Conservation (phyloP, 2,797 vertebrate genomes). For the Prionace glauca region DNA sequence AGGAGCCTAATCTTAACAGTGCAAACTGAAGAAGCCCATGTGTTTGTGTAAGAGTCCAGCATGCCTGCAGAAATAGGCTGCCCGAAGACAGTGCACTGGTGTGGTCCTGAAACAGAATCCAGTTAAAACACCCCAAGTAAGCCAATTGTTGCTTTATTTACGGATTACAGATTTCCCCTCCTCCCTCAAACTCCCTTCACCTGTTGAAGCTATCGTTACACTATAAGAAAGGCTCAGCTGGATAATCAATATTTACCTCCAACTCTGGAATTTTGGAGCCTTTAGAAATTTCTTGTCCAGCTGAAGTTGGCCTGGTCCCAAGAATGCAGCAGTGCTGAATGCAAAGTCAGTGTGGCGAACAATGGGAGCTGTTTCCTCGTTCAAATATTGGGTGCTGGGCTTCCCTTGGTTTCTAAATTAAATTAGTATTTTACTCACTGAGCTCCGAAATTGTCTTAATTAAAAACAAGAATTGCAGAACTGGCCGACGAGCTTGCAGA, state of each 20-base stretch:
- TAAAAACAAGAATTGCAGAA: background rate
- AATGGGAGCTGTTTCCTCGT: constrained; percentile 10
- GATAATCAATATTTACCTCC: constrained; percentile 19
- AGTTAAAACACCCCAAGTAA: background rate
- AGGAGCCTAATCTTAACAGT: background rate
- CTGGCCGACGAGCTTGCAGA: background rate
- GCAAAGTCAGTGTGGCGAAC: background rate
- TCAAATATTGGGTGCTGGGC: constrained; percentile 18
- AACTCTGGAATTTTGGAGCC: background rate
- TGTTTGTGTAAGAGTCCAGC: background rate
- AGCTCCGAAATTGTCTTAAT: background rate
- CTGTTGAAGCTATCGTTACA: background rate
- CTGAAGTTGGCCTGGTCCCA: background rate
- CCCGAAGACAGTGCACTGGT: background rate
- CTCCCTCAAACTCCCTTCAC: background rate
- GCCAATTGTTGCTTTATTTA: background rate
- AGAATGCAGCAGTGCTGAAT: constrained; percentile 15
- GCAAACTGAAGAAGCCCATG: background rate
- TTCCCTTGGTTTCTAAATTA: constrained; percentile 23
- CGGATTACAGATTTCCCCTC: background rate
- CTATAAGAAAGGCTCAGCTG: constrained; percentile 4
- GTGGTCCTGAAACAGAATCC: constrained; percentile 21
- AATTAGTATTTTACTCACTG: background rate
- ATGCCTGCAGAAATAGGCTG: background rate
- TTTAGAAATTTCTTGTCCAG: constrained; percentile 17